Evolutionary conservation across 2,888 invertebrate genomes (phyloP).

Genomic region (Harpalus rufipes): DNA sequence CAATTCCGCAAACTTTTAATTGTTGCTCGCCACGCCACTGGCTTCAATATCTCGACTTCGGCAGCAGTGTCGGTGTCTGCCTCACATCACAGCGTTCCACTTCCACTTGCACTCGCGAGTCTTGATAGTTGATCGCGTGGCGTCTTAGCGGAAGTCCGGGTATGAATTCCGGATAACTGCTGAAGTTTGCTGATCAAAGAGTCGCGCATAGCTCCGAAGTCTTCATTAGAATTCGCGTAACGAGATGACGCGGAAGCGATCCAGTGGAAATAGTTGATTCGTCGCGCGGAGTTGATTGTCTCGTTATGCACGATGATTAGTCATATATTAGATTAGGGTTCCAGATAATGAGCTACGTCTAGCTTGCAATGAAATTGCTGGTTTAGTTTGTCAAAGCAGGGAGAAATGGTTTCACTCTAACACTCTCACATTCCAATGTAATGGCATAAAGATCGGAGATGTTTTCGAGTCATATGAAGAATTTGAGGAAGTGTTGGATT

Average conservation of each 20-base stretch:
- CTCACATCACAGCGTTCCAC: neutral
- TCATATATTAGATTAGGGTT: neutral
- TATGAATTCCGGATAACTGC: conserved; percentile 34
- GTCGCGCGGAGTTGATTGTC: neutral
- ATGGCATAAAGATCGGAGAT: too few species aligned
- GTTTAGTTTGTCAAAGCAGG: neutral
- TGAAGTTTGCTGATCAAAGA: conserved; percentile 43
- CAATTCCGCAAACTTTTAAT: neutral
- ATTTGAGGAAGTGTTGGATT: too few species aligned
- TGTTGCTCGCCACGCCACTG: neutral
- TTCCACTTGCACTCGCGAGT: too few species aligned
- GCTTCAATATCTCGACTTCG: neutral
- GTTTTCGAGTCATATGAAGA: too few species aligned
- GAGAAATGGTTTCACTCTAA: neutral
- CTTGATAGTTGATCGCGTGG: conserved; percentile 25
- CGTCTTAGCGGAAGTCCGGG: conserved; percentile 29
- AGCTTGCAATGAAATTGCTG: neutral
- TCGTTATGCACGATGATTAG: neutral
- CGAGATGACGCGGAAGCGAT: conserved; percentile 39
- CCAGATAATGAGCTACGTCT: neutral
- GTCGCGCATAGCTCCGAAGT: neutral
- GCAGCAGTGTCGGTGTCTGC: neutral
- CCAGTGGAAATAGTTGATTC: conserved; percentile 4
- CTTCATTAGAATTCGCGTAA: conserved; percentile 39
- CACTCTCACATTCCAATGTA: too few species aligned